A percentile compares a stretch with the other conserved stretches of the same genome.
Conservation (phyloP, 2,113 vertebrate species). For the Felis chaus region DNA sequence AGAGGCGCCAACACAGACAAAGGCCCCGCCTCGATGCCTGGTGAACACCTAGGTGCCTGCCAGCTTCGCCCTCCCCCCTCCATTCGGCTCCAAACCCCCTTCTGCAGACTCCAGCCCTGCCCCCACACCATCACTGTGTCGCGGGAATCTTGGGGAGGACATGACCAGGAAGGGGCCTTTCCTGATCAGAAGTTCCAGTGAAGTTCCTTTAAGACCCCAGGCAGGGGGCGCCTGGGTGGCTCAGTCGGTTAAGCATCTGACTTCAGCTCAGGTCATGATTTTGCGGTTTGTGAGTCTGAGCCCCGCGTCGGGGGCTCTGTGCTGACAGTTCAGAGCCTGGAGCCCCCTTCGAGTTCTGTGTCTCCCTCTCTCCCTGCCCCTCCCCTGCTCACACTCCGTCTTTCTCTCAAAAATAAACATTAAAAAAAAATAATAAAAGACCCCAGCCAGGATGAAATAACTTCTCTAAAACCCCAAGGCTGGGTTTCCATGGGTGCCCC, state of each 20-base stretch:
- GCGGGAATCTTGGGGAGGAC: too few species aligned
- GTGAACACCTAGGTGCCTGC: too few species aligned
- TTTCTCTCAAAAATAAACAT: not conserved
- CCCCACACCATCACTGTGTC: fast-evolving
- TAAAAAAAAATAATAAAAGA: not conserved
- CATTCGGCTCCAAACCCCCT: not conserved
- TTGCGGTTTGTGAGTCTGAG: fast-evolving
- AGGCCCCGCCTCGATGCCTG: not conserved
- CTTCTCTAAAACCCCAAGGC: not conserved
- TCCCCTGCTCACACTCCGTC: not conserved
- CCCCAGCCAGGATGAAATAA: not conserved
- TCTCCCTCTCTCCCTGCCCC: not conserved
- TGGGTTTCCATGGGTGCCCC: not conserved
- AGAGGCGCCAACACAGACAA: not conserved
- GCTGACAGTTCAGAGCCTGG: too few species aligned
- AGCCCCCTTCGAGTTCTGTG: too few species aligned
- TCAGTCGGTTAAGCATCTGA: not conserved
- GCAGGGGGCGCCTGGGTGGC: not conserved
- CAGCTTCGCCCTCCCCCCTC: not conserved
- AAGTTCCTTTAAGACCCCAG: not conserved
- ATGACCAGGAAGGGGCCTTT: not conserved
- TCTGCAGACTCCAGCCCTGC: not conserved
- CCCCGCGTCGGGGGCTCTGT: not conserved
- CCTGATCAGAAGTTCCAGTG: not conserved
- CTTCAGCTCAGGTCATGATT: not conserved